phyloP scores from a whole-genome alignment of 2,888 invertebrate genomes.

The Cylloceria caligata region DNA sequence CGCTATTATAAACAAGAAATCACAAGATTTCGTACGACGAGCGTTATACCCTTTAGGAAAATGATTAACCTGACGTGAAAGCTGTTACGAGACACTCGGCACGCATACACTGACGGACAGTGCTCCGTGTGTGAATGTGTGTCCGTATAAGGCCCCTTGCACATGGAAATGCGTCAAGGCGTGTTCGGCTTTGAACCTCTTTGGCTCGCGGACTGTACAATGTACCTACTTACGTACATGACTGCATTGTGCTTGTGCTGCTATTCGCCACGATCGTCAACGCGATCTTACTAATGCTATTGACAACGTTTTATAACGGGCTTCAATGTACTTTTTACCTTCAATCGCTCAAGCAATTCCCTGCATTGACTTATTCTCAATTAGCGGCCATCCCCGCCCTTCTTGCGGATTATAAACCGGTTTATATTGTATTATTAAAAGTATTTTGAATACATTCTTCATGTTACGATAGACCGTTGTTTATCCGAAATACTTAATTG shows the following conservation, averaged over 20 bases:
- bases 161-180: slow-evolving; percentile 65
- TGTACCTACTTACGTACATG: too few relatives aligned
- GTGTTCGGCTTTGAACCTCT: slow-evolving; percentile 61
- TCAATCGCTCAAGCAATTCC: slow-evolving; percentile 16
- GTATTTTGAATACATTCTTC: too few relatives aligned
- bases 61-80: slow-evolving; percentile 63
- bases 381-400: too few relatives aligned
- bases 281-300: slow-evolving; percentile 26
- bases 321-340: slow-evolving; percentile 5
- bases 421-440: too few relatives aligned
- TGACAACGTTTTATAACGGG: neutral
- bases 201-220: slow-evolving; percentile 47
- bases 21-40: slow-evolving; percentile 14
- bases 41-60: slow-evolving; percentile 14
- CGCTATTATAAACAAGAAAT: slow-evolving; percentile 28
- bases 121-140: slow-evolving; percentile 10
- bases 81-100: slow-evolving; percentile 66
- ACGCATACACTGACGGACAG: slow-evolving; percentile 47
- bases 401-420: too few relatives aligned
- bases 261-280: slow-evolving; percentile 14
- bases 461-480: too few relatives aligned
- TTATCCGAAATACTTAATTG: too few relatives aligned
- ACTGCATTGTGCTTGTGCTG: slow-evolving; percentile 7
- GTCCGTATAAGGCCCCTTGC: slow-evolving; percentile 11
- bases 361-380: slow-evolving; percentile 12